Base-by-base conservation (phyloP, 2,888 invertebrate species). In the Polydrusus pterygomalis region DNA sequence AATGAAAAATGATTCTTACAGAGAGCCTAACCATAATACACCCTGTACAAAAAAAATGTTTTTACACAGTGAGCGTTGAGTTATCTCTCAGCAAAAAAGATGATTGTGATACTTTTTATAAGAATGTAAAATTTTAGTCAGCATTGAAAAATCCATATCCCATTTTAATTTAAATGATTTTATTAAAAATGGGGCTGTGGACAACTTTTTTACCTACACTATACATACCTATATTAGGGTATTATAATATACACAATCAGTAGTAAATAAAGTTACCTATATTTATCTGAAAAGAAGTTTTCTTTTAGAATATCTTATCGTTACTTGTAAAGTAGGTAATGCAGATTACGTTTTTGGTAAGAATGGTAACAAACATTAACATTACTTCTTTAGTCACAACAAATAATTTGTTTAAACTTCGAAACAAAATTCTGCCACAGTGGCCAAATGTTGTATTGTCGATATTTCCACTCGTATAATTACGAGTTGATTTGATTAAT, bases 211-310 rank as follows among this genome's bases (percentile, higher is more conserved):
- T 83, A 82, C 80, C 78, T 81, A 81, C 80, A 82, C 79, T 69
- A 70, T 76, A 79, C 71, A 71, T 80, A 80, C 80, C 74, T 70
- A 78, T 77, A 70, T 78, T 81, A 81, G 81, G 79, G 80, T 80
- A 82, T 80, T 77, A 79, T 83, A 82, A 82, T 82, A 82, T 82
- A 83, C 82, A 83, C 83, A 84, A 83, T 84, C 84, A 83, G 81
- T 83, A 83, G 81, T 70, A 80, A 81, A 78, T 81, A 82, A 80
- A 82, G 78, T 80, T 81, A 25, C 25, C 25, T 25, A 78, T 79
- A 80, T 81, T 81, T 82, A 81, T 81, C 79, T 79, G 76, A 77
- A 43, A 11, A 60, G 18, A 17, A 17, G 38, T 60, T 60, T 60
- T 10, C 7, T 51, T 13, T 7, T 13, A n/a, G n/a, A n/a, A n/a